Conservation (phyloP, 1,140 invertebrate genomes). For the Cydia pomonella region DNA sequence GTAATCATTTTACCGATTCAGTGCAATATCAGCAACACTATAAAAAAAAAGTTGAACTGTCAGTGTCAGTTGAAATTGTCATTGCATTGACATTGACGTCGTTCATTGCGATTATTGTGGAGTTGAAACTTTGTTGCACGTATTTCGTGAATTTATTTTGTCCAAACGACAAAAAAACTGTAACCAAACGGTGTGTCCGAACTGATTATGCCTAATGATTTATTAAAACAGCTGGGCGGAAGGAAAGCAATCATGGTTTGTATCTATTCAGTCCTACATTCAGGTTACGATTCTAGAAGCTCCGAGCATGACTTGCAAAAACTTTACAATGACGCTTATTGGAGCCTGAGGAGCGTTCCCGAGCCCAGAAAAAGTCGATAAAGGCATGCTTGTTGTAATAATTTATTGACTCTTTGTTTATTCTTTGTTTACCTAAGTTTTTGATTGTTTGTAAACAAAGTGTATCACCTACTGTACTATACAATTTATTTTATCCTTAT, state of each 20-base stretch:
- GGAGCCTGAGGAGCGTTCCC: neutral
- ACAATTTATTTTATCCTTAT: neutral
- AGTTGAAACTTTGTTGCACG: constrained; percentile 5
- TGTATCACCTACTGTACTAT: neutral
- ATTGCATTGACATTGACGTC: neutral
- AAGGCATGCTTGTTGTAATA: neutral
- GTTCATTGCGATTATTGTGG: neutral
- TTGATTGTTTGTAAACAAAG: neutral
- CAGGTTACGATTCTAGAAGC: constrained; percentile 24
- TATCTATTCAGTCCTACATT: neutral
- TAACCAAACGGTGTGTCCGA: constrained; percentile 35
- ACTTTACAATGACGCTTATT: constrained; percentile 17
- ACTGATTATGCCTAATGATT: constrained; percentile 76
- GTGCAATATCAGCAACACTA: neutral
- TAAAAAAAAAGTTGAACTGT: neutral
- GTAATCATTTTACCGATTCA: neutral
- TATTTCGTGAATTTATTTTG: constrained; percentile 25
- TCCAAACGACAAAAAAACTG: constrained; percentile 31
- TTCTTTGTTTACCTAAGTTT: constrained; percentile 58
- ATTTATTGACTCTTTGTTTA: constrained; percentile 3
- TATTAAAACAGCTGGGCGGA: constrained; percentile 65
- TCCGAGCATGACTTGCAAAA: constrained; percentile 28
- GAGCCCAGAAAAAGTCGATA: constrained; percentile 10
- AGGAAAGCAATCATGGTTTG: constrained; percentile 72
- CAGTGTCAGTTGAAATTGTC: constrained; percentile 4